These are phyloP conservation scores for Scolopax mira DNA, from an alignment of 2,113 vertebrate species.

Conservation along the genomic window DNA sequence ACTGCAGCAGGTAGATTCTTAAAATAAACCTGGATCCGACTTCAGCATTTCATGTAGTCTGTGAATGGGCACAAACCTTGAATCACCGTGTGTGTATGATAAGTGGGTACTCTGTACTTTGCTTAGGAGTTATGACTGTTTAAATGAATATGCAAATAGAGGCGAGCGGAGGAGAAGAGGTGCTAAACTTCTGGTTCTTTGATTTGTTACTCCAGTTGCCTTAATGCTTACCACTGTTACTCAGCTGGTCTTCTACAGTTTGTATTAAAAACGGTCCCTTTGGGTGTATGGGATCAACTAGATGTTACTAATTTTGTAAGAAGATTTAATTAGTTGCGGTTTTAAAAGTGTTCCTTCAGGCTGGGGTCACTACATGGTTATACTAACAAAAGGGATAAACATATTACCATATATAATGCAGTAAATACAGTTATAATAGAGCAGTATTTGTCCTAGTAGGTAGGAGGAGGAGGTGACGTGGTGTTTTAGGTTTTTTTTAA, in stretches of 20 bases:
- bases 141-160: slow-evolving; percentile 15
- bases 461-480: not conserved
- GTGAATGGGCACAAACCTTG: not conserved
- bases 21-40: not conserved
- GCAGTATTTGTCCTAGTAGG: slow-evolving; percentile 27
- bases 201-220: slow-evolving; percentile 41
- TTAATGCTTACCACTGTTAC: slow-evolving; percentile 55
- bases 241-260: not conserved
- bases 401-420: not conserved
- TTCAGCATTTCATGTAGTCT: not conserved
- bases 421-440: not conserved
- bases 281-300: not conserved
- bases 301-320: not conserved
- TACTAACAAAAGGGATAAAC: not conserved
- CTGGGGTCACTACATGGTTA: not conserved
- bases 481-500: not conserved
- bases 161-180: slow-evolving; percentile 21
- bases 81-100: not conserved
- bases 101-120: not conserved
- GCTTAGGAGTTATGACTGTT: not conserved
- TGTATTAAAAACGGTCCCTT: not conserved
- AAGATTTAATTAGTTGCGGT: not conserved
- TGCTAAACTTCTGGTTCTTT: slow-evolving; percentile 39
- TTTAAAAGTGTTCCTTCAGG: slow-evolving; percentile 15
- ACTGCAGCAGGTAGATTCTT: slow-evolving; percentile 52